A percentile compares a stretch with the other conserved stretches of the same genome.
Evolutionary conservation across 2,113 vertebrate species (phyloP).

Genomic region (Chitala chitala): DNA sequence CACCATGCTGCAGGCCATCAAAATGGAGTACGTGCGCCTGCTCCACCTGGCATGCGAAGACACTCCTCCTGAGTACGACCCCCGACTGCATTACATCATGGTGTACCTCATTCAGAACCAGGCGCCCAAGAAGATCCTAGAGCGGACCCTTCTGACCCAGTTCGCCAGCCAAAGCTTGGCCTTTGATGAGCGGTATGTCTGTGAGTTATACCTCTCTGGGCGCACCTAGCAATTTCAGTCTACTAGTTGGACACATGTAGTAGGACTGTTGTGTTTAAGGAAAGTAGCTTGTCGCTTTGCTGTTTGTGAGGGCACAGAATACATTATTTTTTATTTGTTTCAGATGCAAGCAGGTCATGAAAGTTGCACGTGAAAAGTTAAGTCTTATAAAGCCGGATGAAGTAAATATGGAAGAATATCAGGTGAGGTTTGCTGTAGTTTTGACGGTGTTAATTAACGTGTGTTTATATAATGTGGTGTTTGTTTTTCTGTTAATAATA

Average conservation of each 20-base stretch:
- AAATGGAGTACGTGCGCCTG: slow-evolving; percentile 85
- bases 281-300: neutral
- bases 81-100: slow-evolving; percentile 83
- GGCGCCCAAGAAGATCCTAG: slow-evolving; percentile 92
- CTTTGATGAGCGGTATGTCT: slow-evolving; percentile 84
- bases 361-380: slow-evolving; percentile 90
- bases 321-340: slow-evolving; percentile 31
- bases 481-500: neutral
- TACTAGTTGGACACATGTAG: neutral
- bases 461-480: neutral
- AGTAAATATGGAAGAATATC: slow-evolving; percentile 91
- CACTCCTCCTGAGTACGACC: slow-evolving; percentile 81
- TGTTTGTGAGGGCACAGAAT: neutral
- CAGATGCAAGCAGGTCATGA: slow-evolving; percentile 95
- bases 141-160: slow-evolving; percentile 88
- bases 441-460: no score
- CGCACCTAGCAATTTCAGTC: neutral
- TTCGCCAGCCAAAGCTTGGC: slow-evolving; percentile 91
- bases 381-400: slow-evolving; percentile 93
- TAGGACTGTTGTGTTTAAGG: no score
- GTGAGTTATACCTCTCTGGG: neutral
- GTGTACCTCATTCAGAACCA: slow-evolving; percentile 96
- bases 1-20: slow-evolving; percentile 76
- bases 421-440: slow-evolving; percentile 63
- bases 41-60: slow-evolving; percentile 87